Evolutionary conservation across 2,113 vertebrate species (phyloP).

Genomic region (Cavia porcellus): DNA sequence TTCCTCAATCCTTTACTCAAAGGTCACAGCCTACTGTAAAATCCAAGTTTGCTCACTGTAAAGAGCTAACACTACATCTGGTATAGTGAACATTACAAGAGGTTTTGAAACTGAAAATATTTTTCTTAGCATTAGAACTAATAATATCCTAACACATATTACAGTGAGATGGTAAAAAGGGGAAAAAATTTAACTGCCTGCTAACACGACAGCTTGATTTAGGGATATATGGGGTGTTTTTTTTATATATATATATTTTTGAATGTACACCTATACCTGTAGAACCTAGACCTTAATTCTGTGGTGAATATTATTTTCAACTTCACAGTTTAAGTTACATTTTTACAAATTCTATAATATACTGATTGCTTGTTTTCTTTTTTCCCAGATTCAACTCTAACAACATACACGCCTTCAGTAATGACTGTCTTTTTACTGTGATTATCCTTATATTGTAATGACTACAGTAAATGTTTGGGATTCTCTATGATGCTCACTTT

Average conservation of each 20-base stretch:
- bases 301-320: not conserved
- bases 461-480: not conserved
- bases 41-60: not conserved
- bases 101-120: slow-evolving; percentile 26
- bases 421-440: not conserved
- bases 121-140: slow-evolving; percentile 19
- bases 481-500: not conserved
- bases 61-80: not conserved
- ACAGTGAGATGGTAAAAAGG: not conserved
- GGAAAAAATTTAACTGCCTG: not conserved
- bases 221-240: not conserved
- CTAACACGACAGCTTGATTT: not conserved
- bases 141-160: slow-evolving; percentile 46
- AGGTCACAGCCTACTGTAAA: not conserved
- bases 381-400: not conserved
- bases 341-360: not conserved
- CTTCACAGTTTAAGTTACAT: not conserved
- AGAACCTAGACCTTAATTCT: not conserved
- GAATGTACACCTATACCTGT: not conserved
- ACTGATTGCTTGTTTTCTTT: not conserved
- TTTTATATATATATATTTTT: not conserved
- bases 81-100: not conserved
- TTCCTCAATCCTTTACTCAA: not conserved
- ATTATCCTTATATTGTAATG: not conserved
- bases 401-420: not conserved